phyloP scores from a whole-genome alignment of 2,113 vertebrate genomes.

The Noctilio leporinus region DNA sequence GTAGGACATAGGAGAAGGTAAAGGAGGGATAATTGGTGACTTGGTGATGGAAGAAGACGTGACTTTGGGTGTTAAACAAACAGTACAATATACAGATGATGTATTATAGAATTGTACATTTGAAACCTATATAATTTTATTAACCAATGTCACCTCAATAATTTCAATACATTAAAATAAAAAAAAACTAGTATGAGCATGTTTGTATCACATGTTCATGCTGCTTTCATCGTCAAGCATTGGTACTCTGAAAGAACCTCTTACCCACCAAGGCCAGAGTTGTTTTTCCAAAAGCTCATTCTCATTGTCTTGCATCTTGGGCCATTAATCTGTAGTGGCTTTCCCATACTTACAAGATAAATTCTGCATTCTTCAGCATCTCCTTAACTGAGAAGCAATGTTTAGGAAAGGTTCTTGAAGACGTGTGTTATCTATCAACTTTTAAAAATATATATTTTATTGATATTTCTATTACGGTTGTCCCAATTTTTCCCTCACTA shows the following conservation, averaged over 20 bases:
- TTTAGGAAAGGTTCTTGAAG: neutral
- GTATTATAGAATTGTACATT: neutral
- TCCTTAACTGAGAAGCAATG: neutral
- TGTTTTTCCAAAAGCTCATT: neutral
- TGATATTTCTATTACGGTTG: too few relatives aligned
- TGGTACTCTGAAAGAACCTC: neutral
- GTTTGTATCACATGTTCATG: neutral
- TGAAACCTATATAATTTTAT: neutral
- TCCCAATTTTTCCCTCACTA: too few relatives aligned
- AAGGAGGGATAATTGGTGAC: neutral
- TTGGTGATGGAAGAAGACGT: neutral
- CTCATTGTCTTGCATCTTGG: neutral
- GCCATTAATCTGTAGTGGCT: neutral
- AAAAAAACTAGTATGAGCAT: neutral
- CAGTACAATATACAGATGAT: neutral
- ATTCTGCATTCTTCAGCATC: neutral
- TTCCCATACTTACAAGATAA: neutral
- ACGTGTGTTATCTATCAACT: neutral
- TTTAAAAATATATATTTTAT: too few relatives aligned
- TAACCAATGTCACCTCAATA: neutral
- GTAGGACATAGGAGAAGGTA: neutral
- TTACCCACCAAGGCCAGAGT: neutral
- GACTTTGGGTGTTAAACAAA: neutral
- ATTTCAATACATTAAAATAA: too few relatives aligned
- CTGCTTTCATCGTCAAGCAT: neutral